These are phyloP conservation scores for Epistrophella euchroma DNA, from an alignment of 2,888 invertebrate species.

Conservation along the genomic window DNA sequence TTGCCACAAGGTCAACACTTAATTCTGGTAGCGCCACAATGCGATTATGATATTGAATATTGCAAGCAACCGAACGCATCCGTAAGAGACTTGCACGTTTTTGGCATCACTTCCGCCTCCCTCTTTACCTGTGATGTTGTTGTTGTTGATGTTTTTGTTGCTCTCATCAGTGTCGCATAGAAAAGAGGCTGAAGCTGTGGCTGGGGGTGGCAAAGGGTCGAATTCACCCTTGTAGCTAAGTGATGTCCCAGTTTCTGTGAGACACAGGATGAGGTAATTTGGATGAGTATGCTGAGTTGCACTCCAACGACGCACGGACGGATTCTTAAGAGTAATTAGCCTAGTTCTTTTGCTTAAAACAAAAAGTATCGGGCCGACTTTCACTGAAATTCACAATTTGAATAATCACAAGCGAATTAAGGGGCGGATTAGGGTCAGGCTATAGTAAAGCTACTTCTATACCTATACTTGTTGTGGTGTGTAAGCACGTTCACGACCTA, in stretches of 20 bases:
- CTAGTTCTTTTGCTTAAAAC: slow-evolving; percentile 40
- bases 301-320: not conserved
- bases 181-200: slow-evolving; percentile 15
- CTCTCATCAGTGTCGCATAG: not conserved
- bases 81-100: slow-evolving; percentile 52
- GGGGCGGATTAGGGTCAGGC: slow-evolving; percentile 67
- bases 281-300: slow-evolving; percentile 59
- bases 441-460: slow-evolving; percentile 21
- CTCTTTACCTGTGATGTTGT: not conserved
- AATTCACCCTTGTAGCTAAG: slow-evolving; percentile 22
- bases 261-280: slow-evolving; percentile 66
- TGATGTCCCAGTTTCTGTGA: slow-evolving; percentile 45
- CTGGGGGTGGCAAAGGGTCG: slow-evolving; percentile 23
- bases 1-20: slow-evolving; percentile 60
- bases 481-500: slow-evolving; percentile 26
- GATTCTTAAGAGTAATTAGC: slow-evolving; percentile 71
- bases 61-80: slow-evolving; percentile 5
- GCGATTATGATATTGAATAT: slow-evolving; percentile 57
- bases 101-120: slow-evolving; percentile 61
- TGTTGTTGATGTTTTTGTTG: not conserved
- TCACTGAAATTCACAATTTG: slow-evolving; percentile 54
- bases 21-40: slow-evolving; percentile 64
- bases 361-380: slow-evolving; percentile 19
- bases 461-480: slow-evolving; percentile 13
- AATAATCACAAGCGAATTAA: slow-evolving; percentile 65